Evolutionary conservation across 2,797 vertebrate genomes (phyloP).

Genomic region (Cyprinella venusta): DNA sequence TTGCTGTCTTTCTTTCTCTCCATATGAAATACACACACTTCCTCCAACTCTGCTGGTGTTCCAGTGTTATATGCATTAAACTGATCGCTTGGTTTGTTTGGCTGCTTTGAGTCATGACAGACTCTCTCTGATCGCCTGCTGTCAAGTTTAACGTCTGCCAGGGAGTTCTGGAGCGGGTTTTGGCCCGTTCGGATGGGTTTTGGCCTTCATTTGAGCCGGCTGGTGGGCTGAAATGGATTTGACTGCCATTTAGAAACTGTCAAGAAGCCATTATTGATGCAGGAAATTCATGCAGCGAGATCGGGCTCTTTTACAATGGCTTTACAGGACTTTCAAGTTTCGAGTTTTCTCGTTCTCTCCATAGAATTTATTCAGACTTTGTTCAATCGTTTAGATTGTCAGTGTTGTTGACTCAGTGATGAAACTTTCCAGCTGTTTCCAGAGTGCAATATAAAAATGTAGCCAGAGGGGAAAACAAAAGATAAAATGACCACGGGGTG

Average conservation of each 20-base stretch:
- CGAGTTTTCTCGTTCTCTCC: neutral
- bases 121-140: conserved; percentile 36
- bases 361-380: neutral
- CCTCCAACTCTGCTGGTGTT: conserved; percentile 15
- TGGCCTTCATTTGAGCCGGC: conserved; percentile 25
- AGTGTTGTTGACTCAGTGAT: neutral
- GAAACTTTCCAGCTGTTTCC: conserved; percentile 11
- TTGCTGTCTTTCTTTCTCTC: neutral
- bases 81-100: neutral
- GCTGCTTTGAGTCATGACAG: conserved; percentile 5
- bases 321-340: neutral
- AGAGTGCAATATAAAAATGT: neutral
- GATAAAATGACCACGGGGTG: neutral
- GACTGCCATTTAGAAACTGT: conserved; percentile 16
- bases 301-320: conserved; percentile 13
- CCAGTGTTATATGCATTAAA: neutral
- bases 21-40: neutral
- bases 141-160: neutral
- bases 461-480: neutral
- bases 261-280: conserved; percentile 1
- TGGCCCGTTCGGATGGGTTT: conserved; percentile 4
- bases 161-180: neutral
- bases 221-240: conserved; percentile 24
- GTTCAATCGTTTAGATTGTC: neutral
- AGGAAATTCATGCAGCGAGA: conserved; percentile 29